Evolutionary conservation across 2,888 invertebrate genomes (phyloP), one percentile per base, ranked within the genome.

Genomic region (Thymelicus lineola): DNA sequence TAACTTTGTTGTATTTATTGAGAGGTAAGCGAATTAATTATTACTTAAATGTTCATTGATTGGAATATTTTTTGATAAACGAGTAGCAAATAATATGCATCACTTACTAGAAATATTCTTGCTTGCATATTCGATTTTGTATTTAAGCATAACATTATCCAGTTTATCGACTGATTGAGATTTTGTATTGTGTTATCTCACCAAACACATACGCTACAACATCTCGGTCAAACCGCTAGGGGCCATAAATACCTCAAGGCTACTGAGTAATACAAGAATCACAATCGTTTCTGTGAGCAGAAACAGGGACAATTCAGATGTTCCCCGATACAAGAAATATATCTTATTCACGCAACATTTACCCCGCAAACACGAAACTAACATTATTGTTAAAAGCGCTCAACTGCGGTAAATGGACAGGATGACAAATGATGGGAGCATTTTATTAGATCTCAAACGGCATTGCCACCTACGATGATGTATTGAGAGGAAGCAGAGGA

Each of bases 361-460:
- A 69, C 63, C 45, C 58, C 58, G 62, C 46, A 62, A 58, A 69
- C 63, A 59, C 48, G 69, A 63, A 69, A 69, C 69, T 64, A 64
- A 69, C 63, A 59, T 69, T 64, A 64, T 69, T 69, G 63, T 69
- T 63, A 69, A 69, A 69, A 69, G 58, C 69, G 63, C 63, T 64
- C 63, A 69, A 62, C 69, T 64, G 69, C 50, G 63, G 48, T 46
- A 64, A 69, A 69, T 69, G 48, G 69, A 69, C 63, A 64, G 63
- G 42, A 69, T 69, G 69, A 69, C 62, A 63, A 48, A 69, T 63
- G 69, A 46, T 59, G 50, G 50, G 17, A 58, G 50, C 63, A 63
- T 69, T 69, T 69, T 69, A 69, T 69, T 69, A 64, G 69, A 69
- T 69, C 63, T 69, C 63, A 69, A 64, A 69, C 42, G 58, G 63